Conservation (phyloP, 2,797 vertebrate genomes). For the Numenius phaeopus region DNA sequence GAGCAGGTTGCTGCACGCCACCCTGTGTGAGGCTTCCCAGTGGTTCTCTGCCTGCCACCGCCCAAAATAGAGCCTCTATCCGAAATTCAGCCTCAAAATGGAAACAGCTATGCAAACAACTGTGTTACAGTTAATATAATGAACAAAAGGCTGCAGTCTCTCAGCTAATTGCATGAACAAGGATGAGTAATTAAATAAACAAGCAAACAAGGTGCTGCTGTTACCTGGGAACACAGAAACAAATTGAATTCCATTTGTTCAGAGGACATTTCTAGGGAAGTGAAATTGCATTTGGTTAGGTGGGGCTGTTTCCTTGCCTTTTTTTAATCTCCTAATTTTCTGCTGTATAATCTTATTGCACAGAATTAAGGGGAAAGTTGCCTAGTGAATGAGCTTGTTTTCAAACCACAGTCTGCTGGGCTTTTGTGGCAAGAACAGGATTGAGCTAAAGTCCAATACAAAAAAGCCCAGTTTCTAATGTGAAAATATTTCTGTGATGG, state of each 20-base stretch:
- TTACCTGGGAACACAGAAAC: slow-evolving; percentile 40
- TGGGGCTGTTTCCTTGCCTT: not conserved
- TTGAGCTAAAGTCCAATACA: not conserved
- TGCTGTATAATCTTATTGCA: not conserved
- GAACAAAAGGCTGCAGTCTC: slow-evolving; percentile 35
- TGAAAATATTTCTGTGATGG: slow-evolving; percentile 21
- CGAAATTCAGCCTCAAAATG: slow-evolving; percentile 10
- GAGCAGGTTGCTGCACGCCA: slow-evolving; percentile 8
- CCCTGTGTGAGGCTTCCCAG: not conserved
- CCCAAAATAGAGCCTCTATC: not conserved
- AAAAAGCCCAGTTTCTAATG: not conserved
- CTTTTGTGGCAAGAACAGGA: not conserved
- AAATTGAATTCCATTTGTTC: slow-evolving; percentile 50
- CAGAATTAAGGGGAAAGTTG: slow-evolving; percentile 11
- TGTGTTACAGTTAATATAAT: not conserved
- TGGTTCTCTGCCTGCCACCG: not conserved
- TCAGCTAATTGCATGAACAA: slow-evolving; percentile 35
- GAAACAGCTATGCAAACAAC: slow-evolving; percentile 47
- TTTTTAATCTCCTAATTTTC: not conserved
- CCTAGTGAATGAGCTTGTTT: slow-evolving; percentile 4
- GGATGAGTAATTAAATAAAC: slow-evolving; percentile 51
- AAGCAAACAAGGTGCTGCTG: slow-evolving; percentile 36
- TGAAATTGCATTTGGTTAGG: slow-evolving; percentile 32
- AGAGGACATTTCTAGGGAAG: not conserved
- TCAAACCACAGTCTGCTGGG: not conserved